Conservation (phyloP, 1,140 invertebrate genomes). For the Globodera rostochiensis region DNA sequence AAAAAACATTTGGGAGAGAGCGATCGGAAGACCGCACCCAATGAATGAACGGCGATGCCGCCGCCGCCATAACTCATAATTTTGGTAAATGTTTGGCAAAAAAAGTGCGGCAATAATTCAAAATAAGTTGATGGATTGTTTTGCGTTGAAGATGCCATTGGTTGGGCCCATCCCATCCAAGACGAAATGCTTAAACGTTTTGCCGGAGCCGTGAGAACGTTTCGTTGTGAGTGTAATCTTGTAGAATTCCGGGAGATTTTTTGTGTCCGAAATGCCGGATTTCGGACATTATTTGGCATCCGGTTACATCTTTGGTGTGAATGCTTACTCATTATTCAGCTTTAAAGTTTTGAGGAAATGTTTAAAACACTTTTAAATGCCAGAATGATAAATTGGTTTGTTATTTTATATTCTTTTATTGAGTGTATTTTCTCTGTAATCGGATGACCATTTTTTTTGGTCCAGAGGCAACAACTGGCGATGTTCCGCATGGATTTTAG, state of each 20-base stretch:
- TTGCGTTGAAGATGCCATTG: background rate
- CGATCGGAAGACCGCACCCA: too few species aligned
- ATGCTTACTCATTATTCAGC: too few species aligned
- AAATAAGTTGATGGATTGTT: background rate
- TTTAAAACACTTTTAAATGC: too few species aligned
- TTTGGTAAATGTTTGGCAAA: background rate
- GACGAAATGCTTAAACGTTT: background rate
- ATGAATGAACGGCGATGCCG: too few species aligned
- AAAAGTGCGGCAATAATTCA: too few species aligned
- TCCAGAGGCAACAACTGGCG: background rate
- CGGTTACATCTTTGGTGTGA: too few species aligned
- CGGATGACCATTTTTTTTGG: background rate
- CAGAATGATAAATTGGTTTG: too few species aligned
- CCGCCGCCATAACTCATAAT: background rate
- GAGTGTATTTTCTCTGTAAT: background rate
- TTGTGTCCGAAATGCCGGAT: too few species aligned
- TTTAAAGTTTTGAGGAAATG: too few species aligned
- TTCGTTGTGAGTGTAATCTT: background rate
- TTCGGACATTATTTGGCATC: too few species aligned
- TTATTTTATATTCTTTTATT: too few species aligned
- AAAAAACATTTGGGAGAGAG: background rate
- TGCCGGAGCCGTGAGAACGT: background rate
- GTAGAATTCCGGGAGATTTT: too few species aligned
- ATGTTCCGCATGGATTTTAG: background rate
- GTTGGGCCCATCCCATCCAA: background rate